phyloP scores from a whole-genome alignment of 2,113 vertebrate species.

The Gymnocephalus cernua region DNA sequence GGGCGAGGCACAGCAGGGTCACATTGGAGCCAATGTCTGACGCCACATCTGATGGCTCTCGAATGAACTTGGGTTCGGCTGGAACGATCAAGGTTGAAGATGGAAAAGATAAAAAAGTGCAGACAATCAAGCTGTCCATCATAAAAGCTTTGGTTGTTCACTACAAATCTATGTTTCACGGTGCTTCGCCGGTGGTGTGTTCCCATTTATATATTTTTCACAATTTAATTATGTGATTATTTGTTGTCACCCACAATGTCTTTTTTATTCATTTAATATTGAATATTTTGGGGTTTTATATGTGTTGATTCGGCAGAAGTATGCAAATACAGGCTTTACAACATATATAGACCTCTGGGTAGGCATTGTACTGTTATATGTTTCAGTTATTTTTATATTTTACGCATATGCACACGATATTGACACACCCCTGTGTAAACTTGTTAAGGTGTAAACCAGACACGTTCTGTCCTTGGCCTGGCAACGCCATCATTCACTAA shows the following conservation, averaged over 20 bases:
- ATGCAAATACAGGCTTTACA: background rate
- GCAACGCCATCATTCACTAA: conserved; percentile 12
- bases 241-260: too few relatives aligned
- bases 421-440: background rate
- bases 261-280: background rate
- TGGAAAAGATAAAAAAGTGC: conserved; percentile 7
- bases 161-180: too few relatives aligned
- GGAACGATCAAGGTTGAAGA: conserved; percentile 22
- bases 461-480: background rate
- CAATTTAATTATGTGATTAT: background rate
- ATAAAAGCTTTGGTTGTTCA: background rate
- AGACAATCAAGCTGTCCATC: conserved; percentile 20
- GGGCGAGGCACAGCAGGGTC: conserved; percentile 87
- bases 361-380: background rate
- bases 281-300: background rate
- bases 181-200: too few relatives aligned
- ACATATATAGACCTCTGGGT: background rate
- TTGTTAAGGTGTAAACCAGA: conserved; percentile 16
- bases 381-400: background rate
- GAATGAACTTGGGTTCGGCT: conserved; percentile 91
- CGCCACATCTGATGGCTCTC: conserved; percentile 86
- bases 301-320: background rate
- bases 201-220: background rate
- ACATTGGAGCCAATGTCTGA: conserved; percentile 91
- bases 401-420: background rate